phyloP scores from a whole-genome alignment of 2,888 invertebrate species.

The Diaphora mendica region DNA sequence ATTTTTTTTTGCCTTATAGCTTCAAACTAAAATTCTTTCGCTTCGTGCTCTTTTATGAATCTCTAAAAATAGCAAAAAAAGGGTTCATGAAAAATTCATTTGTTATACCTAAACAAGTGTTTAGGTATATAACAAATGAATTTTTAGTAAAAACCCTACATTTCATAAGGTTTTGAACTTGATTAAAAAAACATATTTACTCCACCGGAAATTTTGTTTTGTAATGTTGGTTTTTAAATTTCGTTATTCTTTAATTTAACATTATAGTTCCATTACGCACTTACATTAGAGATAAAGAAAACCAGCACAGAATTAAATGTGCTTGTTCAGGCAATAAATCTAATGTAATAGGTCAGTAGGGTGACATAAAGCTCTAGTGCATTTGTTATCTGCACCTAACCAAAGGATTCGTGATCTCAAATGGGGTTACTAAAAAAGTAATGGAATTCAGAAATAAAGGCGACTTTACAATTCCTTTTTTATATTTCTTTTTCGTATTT shows the following conservation, averaged over 20 bases:
- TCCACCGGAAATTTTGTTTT: neutral
- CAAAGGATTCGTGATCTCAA: constrained; percentile 29
- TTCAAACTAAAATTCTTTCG: neutral
- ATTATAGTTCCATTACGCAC: neutral
- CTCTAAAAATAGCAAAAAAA: neutral
- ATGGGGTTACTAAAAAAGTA: constrained; percentile 24
- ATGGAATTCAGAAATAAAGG: neutral
- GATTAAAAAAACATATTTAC: neutral
- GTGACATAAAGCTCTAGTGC: constrained; percentile 37
- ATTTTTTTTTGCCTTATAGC: constrained; percentile 16
- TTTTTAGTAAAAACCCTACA: neutral
- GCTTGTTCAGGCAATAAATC: constrained; percentile 30
- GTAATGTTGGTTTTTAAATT: neutral
- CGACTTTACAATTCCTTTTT: neutral
- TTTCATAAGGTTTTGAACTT: neutral
- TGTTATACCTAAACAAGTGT: too few species aligned
- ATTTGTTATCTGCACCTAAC: constrained; percentile 37
- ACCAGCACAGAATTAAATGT: constrained; percentile 30
- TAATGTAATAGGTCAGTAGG: constrained; percentile 37
- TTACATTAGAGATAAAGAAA: constrained; percentile 3
- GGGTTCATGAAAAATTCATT: too few species aligned
- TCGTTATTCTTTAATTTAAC: neutral
- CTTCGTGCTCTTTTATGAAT: neutral
- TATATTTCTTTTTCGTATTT: neutral
- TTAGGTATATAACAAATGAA: neutral